Evolutionary conservation across 1,140 invertebrate genomes (phyloP), one percentile per base, ranked within the genome.

Genomic region (Pogonus chalceus): DNA sequence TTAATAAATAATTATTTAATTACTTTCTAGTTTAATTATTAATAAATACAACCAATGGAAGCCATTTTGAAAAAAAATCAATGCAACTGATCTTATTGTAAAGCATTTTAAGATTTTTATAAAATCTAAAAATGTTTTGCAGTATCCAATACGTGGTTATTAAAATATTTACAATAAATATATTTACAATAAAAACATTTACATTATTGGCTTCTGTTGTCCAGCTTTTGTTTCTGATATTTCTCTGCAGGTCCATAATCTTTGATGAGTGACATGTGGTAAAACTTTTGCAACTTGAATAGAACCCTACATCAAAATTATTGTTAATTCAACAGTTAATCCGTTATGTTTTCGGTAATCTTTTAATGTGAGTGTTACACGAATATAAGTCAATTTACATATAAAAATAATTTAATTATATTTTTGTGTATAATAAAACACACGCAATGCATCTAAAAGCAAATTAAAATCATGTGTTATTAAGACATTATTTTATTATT

Each of bases 211-310:
- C 18, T 43, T 43, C 37, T 9, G 37, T 43, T 43, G 18, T 43
- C 37, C 7, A 16, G 18, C 37, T 7, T 43, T 4, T 43, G 7
- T 52, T 64, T 62, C 7, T 60, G 57, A 47, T 20, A 69, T 69
- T 26, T 66, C 58, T 47, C 60, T 23, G 51, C 68, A 69, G 16
- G 62, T 59, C 68, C 68, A 69, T 14, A 66, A 53, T 35, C 68
- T 59, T 26, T 64, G 53, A 20, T 65, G 57, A 9, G 55, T 61
- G 7, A 65, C 58, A 37, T 69, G 66, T 0, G 69, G 67, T 7
- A 68, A 56, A 51, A 70, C 56, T 60, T 70, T 69, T 0, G 67
- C 69, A 23, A 69, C 66, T 61, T 70, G 69, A 54, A 70, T 69
- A 1, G 69, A 69, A n/a, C 67, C 68, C 68, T 69, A 58, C 62